These are phyloP conservation scores for Adineta ricciae DNA, from an alignment of 2,888 invertebrate species.

Conservation along the genomic window DNA sequence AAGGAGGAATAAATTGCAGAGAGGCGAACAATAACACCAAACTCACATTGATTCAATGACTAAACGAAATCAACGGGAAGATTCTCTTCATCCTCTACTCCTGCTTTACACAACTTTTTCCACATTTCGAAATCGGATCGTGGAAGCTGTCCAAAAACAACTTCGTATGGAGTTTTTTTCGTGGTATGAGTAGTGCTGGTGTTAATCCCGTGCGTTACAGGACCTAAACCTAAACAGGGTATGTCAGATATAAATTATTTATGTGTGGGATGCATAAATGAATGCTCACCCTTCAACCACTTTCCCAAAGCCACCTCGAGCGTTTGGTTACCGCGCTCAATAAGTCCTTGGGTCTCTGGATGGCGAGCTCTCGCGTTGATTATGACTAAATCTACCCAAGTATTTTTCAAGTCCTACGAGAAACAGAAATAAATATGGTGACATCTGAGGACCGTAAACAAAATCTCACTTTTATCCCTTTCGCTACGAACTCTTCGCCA, in stretches of 20 bases:
- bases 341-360: neutral
- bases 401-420: neutral
- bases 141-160: neutral
- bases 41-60: neutral
- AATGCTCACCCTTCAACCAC: neutral
- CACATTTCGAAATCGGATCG: neutral
- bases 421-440: no score
- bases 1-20: no score
- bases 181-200: neutral
- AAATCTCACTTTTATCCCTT: neutral
- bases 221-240: neutral
- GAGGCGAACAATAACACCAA: neutral
- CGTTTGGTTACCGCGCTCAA: neutral
- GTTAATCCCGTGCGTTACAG: neutral
- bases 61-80: neutral
- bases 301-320: neutral
- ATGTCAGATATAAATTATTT: neutral
- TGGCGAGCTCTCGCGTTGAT: neutral
- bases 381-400: neutral
- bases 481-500: neutral
- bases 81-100: neutral
- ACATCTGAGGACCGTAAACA: no score
- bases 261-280: no score
- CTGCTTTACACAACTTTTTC: neutral
- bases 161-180: neutral